Evolutionary conservation across 2,797 vertebrate genomes (phyloP).

Genomic region (Allobates femoralis): DNA sequence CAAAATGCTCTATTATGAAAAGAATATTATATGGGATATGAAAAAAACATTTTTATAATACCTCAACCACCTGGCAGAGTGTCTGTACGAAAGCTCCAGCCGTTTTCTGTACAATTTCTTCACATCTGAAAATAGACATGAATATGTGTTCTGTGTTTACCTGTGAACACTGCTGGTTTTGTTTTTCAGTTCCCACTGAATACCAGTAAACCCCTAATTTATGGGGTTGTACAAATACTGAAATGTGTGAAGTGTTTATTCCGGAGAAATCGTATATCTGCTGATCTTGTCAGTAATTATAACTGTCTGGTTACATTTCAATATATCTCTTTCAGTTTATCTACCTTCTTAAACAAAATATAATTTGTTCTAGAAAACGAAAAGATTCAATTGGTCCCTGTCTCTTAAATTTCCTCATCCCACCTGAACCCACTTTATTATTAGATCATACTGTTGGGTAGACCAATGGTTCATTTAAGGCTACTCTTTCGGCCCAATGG

Average conservation of each 20-base stretch:
- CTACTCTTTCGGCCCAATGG: no score
- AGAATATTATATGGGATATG: background rate
- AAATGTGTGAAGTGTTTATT: conserved; percentile 8
- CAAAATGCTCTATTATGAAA: background rate
- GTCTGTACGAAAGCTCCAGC: background rate
- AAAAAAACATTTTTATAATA: conserved; percentile 14
- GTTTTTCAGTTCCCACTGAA: conserved; percentile 18
- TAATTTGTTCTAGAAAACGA: background rate
- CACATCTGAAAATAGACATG: conserved; percentile 41
- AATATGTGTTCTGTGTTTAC: conserved; percentile 40
- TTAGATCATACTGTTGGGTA: no score
- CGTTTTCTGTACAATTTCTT: conserved; percentile 24
- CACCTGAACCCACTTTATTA: no score
- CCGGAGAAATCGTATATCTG: conserved; percentile 9
- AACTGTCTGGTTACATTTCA: background rate
- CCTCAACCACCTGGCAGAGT: conserved; percentile 13
- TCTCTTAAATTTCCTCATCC: background rate
- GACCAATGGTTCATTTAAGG: no score
- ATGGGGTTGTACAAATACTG: conserved; percentile 11
- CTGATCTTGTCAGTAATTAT: background rate
- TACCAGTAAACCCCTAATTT: conserved; percentile 10
- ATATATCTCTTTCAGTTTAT: background rate
- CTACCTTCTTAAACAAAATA: background rate
- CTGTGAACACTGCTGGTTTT: conserved; percentile 32
- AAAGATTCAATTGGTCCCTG: background rate